Base-by-base conservation (phyloP, 2,888 invertebrate species). In the Drosophila conformis region DNA sequence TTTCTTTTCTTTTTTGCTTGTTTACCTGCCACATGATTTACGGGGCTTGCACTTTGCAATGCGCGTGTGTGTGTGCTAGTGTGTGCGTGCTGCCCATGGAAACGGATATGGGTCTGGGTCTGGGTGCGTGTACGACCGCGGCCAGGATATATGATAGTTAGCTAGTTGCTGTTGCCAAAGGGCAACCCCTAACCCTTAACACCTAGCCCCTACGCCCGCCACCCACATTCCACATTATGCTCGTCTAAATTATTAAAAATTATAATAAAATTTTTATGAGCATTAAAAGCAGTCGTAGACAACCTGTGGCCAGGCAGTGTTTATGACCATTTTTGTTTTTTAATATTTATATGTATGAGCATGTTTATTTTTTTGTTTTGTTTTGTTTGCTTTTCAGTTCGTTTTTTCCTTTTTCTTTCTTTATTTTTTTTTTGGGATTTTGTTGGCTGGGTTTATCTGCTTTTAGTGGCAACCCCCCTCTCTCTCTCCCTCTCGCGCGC, bases 191-290 rank as follows among this genome's bases (percentile, higher is more conserved):
- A 15, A 15, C 13, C 48, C 36, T 1, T 8, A 10, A 29, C 5
- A 2, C 13, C 11, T 0, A 5, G 27, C 27, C 49, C 27, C 49
- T 10, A 18, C 10, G 27, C 33, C 13, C 33, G 7, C 5, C 13
- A n/a, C 1, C 0, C 52, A 35, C 13, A n/a, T 35, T n/a, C 31
- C 46, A 2, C 69, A 69, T 66, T 54, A 42, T 63, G 75, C 53
- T 74, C 66, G 56, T 52, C 73, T 80, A 85, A 84, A 84, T 84
- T 84, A 88, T 84, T 84, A 85, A 84, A 88, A 84, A 88, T 88
- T 83, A 86, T 84, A 85, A 83, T 84, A 88, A 68, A 84, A 85
- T 76, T 85, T 88, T 85, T 82, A 88, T 83, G 83, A 80, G 83
- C 84, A 86, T 88, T 83, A 86, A 88, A 80, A 75, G 73, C 70